Evolutionary conservation across 2,797 vertebrate species (phyloP).

Genomic region (Tragopan temminckii): DNA sequence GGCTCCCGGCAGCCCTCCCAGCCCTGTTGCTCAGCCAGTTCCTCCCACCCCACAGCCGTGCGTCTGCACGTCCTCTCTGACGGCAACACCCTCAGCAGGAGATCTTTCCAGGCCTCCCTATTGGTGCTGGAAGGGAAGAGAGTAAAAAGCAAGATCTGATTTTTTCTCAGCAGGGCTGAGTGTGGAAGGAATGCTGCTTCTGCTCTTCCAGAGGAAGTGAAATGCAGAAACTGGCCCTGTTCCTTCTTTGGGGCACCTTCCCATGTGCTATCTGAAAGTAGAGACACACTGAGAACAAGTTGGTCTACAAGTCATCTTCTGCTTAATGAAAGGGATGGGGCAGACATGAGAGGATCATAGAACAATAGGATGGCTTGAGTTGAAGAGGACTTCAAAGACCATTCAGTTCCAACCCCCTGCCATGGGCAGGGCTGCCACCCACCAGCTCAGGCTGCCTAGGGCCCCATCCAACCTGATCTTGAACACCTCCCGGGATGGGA

Average conservation of each 20-base stretch:
- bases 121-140: not conserved
- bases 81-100: not conserved
- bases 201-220: not conserved
- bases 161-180: not conserved
- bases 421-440: too few relatives aligned
- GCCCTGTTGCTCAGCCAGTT: not conserved
- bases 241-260: not conserved
- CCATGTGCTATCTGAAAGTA: not conserved
- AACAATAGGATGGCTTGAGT: too few relatives aligned
- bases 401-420: too few relatives aligned
- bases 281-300: not conserved
- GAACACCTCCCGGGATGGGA: too few relatives aligned
- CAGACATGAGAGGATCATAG: not conserved
- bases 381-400: too few relatives aligned
- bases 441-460: too few relatives aligned
- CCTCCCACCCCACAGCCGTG: accelerated
- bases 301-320: not conserved
- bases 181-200: not conserved
- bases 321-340: not conserved
- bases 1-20: not conserved
- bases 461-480: too few relatives aligned
- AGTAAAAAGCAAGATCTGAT: not conserved
- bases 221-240: not conserved
- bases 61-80: not conserved
- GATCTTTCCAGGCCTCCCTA: not conserved